Base-by-base conservation (phyloP, 2,797 vertebrate species). In the Trachops cirrhosus region DNA sequence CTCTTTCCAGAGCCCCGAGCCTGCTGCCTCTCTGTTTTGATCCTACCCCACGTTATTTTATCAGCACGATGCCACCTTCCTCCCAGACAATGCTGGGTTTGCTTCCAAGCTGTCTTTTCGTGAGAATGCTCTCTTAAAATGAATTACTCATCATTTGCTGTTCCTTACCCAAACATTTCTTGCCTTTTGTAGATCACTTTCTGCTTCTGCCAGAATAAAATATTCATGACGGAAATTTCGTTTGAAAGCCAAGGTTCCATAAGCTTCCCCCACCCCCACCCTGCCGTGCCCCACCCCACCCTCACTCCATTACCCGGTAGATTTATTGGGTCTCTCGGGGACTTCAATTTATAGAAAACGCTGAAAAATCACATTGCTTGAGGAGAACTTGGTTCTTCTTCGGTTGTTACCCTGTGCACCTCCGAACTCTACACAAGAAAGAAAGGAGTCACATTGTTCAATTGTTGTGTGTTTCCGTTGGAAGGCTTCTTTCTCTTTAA, bases 91-190 rank as follows among this genome's bases (percentile, higher is more conserved):
- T 12, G 9, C 16, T 62, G 1, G 48, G 7, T 54, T 16, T 52
- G 14, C 37, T 34, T 52, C 64, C 34, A 3, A 16, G 10, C 32
- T 4, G 48, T 26, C 46, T 77, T 67, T 52, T 3, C 3, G 5
- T 3, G 62, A 86, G 24, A 18, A 10, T 16, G 2, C 9, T 8
- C 8, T 37, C 24, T 22, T 18, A 44, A 77, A 2, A 37, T 21
- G 9, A 6, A 2, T 29, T 1, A 22, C 1, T 59, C 62, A 0
- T 15, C 8, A 0, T 39, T 39, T 4, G 10, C 57, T 34, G 4
- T 24, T n/a, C 19, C 34, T 21, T 9, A 8, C 18, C 5, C 59
- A 19, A 4, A 9, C 77, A 6, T n/a, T 19, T 59, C 16, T 54
- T 77, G 68, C 15, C 91, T 78, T 44, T 26, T 1, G n/a, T 5